A percentile compares a stretch with the other conserved stretches of the same genome.
Conservation (phyloP, 2,888 invertebrate genomes). For the Cartodere bifasciata region DNA sequence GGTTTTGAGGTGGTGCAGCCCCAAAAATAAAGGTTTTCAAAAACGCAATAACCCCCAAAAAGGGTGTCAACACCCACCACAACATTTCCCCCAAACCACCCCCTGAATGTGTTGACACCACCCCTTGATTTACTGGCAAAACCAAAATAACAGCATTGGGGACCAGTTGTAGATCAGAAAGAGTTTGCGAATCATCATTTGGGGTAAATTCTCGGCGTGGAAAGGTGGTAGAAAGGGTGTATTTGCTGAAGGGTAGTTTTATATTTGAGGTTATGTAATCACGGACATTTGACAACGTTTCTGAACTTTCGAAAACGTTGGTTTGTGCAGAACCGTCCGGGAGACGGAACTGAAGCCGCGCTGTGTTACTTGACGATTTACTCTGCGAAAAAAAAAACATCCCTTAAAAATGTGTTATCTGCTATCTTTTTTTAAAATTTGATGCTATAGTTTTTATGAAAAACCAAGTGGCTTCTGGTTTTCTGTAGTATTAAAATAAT, state of each 20-base stretch:
- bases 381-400: too few relatives aligned
- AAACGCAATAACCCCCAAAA: constrained; percentile 44
- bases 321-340: constrained; percentile 68
- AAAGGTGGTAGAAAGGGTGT: constrained; percentile 64
- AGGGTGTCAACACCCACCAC: constrained; percentile 45
- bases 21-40: constrained; percentile 36
- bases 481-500: too few relatives aligned
- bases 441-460: too few relatives aligned
- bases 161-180: constrained; percentile 54
- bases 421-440: too few relatives aligned
- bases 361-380: too few relatives aligned
- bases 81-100: constrained; percentile 44
- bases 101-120: constrained; percentile 27
- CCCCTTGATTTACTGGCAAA: constrained; percentile 41
- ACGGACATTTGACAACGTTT: constrained; percentile 46
- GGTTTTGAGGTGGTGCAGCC: constrained; percentile 20
- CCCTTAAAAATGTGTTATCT: too few relatives aligned
- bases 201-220: constrained; percentile 55
- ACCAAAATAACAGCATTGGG: constrained; percentile 68
- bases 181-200: constrained; percentile 40
- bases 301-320: constrained; percentile 57
- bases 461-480: too few relatives aligned
- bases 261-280: constrained; percentile 31
- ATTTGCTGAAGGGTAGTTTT: constrained; percentile 40
- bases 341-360: constrained; percentile 75